Evolutionary conservation across 2,797 vertebrate genomes (phyloP), one percentile per base, ranked within the genome.

Genomic region (Chloroceryle amazona): DNA sequence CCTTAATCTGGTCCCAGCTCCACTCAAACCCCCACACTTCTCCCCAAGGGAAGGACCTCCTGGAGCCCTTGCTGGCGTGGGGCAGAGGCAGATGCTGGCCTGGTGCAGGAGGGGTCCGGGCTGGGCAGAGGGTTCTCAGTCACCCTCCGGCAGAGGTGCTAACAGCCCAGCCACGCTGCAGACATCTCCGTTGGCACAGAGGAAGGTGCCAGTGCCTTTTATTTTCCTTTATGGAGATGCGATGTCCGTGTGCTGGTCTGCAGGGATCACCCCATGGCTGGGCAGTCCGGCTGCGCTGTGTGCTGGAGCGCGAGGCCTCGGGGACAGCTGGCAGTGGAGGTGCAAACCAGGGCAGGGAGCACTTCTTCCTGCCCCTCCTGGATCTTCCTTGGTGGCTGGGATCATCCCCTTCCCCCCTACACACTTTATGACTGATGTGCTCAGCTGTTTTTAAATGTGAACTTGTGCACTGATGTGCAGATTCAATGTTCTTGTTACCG

Each of bases 361-460:
- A 0, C 67, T 96, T 95, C 92, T 26, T 57, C 93, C 92, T 78
- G 81, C 93, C 96, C 95, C 95, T 91, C 97, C 96, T 94, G 88
- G 58, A 86, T 96, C 97, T 96, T 94, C 97, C 73, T 79, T 29
- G 88, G 96, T 97, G 96, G 96, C 97, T 97, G 98, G 97, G 97
- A 96, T 96, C 7, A 12, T 93, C 93, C 96, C 91, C 94, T 96
- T 96, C 93, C 87, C 97, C 98, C 97, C 81, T 95, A 93, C 96
- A 98, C 96, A 91, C 93, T 97, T 97, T 96, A 96, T 97, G 97
- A 94, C 98, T 68, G 93, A 97, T 97, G 95, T 97, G 98, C 97
- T 98, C 97, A 88, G 92, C 98, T 98, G 98, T 98, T 98, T 98
- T 98, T 98, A 98, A 98, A 98, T 98, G 98, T 98, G 98, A 98